Evolutionary conservation across 2,113 vertebrate genomes (phyloP), one percentile per base, ranked within the genome.

Genomic region (Pseudorhombus dupliciocellatus): DNA sequence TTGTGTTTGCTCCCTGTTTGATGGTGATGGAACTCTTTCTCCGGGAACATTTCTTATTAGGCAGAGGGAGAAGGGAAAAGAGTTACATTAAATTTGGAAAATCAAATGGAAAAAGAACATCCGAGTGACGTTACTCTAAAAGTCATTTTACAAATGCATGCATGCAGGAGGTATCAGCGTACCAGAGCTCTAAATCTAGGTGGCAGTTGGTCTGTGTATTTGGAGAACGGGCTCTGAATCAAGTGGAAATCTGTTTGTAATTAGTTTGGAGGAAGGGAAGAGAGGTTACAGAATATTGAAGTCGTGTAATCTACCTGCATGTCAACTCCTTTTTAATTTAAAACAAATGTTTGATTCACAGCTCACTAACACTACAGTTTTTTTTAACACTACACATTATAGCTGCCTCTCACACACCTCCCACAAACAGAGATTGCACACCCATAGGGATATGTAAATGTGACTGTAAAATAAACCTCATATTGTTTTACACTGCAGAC

Each of bases 381-480:
- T 66, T 6, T 57, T 11, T n/a, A n/a, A 66, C 16, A 63, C 5
- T 22, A 24, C 28, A 66, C 28, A 64, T 5, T 62, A 44, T 2
- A 63, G 25, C 58, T 72, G 22, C 61, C 31, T 28, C 42, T 46
- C 25, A 62, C 52, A 48, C 50, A 50, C 56, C 18, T 12, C 20
- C 74, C 18, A n/a, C 7, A 70, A 55, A 26, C 1, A 42, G 40
- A 58, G 37, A 22, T n/a, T 5, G 28, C 16, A 82, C 24, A 59
- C 60, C 6, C 51, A 64, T 7, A 52, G 34, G 11, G 73, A 82
- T 71, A 80, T 83, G 70, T 71, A 76, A 81, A 85, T 31, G 0
- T 62, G 51, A 66, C 63, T 57, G 21, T 37, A 76, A 77, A 73
- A 77, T 48, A 77, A 75, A 63, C 16, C 25, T 54, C 52, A 69